Base-by-base conservation (phyloP, 2,888 invertebrate genomes). In the Alsophila aescularia region DNA sequence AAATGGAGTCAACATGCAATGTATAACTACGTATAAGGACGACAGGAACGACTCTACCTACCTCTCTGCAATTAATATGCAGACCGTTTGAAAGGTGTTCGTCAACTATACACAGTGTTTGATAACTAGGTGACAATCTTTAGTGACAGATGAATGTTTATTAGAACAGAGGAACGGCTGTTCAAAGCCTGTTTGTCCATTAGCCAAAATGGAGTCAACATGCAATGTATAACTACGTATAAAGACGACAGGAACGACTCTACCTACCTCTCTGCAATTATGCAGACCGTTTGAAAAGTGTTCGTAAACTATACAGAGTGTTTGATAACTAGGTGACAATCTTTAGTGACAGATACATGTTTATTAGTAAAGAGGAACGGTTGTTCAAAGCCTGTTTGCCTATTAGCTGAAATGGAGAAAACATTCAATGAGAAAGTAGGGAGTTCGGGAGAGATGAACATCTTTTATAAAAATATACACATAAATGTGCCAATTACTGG, bases 361-460 rank as follows among this genome's bases (percentile, higher is more conserved):
- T 18, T 18, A 4, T 18, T 4, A 4, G 3, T 5, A 18, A 18
- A 18, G 2, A 18, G 18, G 5, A 18, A 4, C 5, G 18, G 5
- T 5, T 18, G 2, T 18, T 5, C 2, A 18, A 18, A 18, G 18
- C 18, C 5, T 18, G 18, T 18, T 2, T 18, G 18, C 5, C 18
- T 5, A 5, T 18, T 18, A 5, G 18, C 47, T 37, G 5, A 18
- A 18, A 5, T 18, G 18, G 18, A 18, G 5, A 4, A 18, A 18
- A 18, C 5, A 18, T 39, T 43, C 54, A 18, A 54, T 34, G 7
- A n/a, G n/a, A n/a, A n/a, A n/a, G n/a, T n/a, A n/a, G n/a, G n/a
- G n/a, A n/a, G n/a, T n/a, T n/a, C n/a, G n/a, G n/a, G n/a, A n/a
- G n/a, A n/a, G n/a, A n/a, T n/a, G n/a, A n/a, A n/a, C n/a, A n/a